Evolutionary conservation across 2,888 invertebrate genomes (phyloP).

Genomic region (Julus scandinavius): DNA sequence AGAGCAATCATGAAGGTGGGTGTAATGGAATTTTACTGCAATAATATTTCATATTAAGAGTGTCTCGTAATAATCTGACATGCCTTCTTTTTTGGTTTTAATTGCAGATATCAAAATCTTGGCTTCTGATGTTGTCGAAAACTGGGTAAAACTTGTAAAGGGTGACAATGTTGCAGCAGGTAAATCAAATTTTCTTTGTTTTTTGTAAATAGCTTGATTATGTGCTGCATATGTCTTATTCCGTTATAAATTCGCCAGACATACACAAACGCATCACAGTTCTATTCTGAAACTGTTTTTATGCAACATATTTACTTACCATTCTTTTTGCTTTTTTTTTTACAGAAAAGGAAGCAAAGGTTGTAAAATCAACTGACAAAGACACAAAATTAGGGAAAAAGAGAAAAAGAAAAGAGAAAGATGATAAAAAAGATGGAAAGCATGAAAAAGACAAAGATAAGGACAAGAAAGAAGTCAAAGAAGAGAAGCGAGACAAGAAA

Average conservation of each 20-base stretch:
- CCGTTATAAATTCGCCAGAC: too few relatives aligned
- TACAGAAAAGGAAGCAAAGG: not conserved
- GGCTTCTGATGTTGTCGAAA: constrained; percentile 84
- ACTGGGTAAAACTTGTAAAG: constrained; percentile 90
- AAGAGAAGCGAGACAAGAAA: constrained; percentile 62
- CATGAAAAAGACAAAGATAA: constrained; percentile 57
- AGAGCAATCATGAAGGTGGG: constrained; percentile 81
- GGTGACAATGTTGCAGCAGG: constrained; percentile 66
- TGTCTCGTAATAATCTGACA: not conserved
- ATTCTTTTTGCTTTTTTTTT: not conserved
- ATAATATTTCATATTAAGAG: not conserved
- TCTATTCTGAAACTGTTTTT: not conserved
- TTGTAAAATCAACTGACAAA: not conserved
- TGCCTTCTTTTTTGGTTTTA: constrained; percentile 59
- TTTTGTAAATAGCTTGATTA: constrained; percentile 3
- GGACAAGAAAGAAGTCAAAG: constrained; percentile 61
- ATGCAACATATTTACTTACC: not conserved
- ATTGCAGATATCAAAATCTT: constrained; percentile 79
- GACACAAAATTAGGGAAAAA: constrained; percentile 52
- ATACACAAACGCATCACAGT: not conserved
- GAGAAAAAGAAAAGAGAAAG: constrained; percentile 58
- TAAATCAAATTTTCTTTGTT: not conserved
- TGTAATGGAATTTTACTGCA: constrained; percentile 59
- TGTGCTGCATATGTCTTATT: too few relatives aligned
- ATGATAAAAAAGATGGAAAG: constrained; percentile 58